Conservation (phyloP, 1,140 invertebrate species). For the Cherax destructor region DNA sequence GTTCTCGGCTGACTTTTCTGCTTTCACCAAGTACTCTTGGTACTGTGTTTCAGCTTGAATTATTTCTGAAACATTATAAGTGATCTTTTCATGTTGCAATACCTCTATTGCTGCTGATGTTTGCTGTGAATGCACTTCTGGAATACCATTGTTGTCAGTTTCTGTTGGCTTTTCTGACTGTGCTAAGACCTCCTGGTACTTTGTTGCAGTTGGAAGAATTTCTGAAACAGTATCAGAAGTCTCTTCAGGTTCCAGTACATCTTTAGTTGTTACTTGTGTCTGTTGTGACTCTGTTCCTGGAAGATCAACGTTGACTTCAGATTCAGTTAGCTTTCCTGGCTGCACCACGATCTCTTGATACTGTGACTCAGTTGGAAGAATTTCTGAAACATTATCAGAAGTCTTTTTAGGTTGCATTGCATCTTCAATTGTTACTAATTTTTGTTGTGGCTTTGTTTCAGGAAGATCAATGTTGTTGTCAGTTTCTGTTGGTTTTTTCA, state of each 20-base stretch:
- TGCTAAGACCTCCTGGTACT: not conserved
- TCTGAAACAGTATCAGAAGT: too few relatives aligned
- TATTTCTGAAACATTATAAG: conserved; percentile 15
- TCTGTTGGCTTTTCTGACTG: not conserved
- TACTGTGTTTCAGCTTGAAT: conserved; percentile 25
- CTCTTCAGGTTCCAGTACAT: too few relatives aligned
- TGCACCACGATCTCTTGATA: conserved; percentile 16
- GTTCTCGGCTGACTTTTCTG: not conserved
- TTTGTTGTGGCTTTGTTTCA: not conserved
- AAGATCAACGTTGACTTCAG: not conserved
- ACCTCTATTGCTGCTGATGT: too few relatives aligned
- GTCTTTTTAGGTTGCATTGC: not conserved
- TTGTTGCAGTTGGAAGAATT: not conserved
- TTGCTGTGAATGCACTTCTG: not conserved
- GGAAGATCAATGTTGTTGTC: not conserved
- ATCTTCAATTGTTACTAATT: not conserved
- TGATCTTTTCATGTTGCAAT: not conserved
- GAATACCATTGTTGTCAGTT: not conserved
- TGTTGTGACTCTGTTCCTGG: not conserved
- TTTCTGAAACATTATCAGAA: conserved; percentile 4
- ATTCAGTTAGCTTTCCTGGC: not conserved
- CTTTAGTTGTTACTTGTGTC: not conserved
- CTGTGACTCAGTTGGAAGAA: conserved; percentile 20
- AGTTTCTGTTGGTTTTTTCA: not conserved
- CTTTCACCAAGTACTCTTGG: conserved; percentile 16